Evolutionary conservation across 1,140 invertebrate genomes (phyloP), one percentile per base, ranked within the genome.

Genomic region (Heliconius congener): DNA sequence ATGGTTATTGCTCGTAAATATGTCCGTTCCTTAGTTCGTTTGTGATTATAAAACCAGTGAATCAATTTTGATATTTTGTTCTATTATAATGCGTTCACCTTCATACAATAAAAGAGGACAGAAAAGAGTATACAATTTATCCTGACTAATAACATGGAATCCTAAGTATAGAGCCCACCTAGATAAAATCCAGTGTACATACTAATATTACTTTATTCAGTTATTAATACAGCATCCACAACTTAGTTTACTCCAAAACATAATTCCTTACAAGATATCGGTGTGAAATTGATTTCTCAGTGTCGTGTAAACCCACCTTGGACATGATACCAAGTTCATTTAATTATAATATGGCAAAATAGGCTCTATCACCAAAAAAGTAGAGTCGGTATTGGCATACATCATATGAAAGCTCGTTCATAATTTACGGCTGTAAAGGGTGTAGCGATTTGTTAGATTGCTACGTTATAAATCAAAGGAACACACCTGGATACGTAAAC

Each of bases 401-500:
- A 34, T 55, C 27, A 70, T 55, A 19, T 19, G 16, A 57, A 70
- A 71, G 46, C 66, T 52, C 52, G 27, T 72, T 77, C 76, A 77
- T 77, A 77, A 77, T 77, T 77, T 77, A 77, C 71, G 76, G 46
- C 42, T 77, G 50, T 79, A 79, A 79, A 79, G 78, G 76, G 76
- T 77, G 76, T 77, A 74, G 72, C 77, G 80, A 81, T 81, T 81
- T 81, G 80, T 81, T 73, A 75, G 71, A 52, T 73, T 73, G 52
- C 57, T 52, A 73, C 42, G 76, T 70, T 81, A 75, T 78, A 81
- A 81, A 81, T 81, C 80, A 81, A 73, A 77, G 71, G 50, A 72
- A 76, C 52, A 80, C 79, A 80, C 79, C 79, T 80, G 79, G 79
- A 80, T 80, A 73, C 76, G 74, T 80, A 80, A 78, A 80, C 50